Evolutionary conservation across 1,140 invertebrate species (phyloP).

Genomic region (Atopsyche davidsoni): DNA sequence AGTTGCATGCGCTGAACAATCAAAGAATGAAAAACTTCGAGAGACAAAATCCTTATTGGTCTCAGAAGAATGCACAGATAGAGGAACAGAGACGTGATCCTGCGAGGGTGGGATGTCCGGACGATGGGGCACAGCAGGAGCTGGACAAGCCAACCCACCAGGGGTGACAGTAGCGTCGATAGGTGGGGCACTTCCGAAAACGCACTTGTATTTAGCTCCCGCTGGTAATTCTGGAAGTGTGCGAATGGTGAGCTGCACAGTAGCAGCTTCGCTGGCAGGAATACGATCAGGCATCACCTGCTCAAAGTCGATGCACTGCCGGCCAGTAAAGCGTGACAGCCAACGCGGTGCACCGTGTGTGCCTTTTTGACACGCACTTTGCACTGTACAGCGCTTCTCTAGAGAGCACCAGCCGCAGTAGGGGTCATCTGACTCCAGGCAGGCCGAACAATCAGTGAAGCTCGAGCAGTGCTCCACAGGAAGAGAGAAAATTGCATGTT

Average conservation of each 20-base stretch:
- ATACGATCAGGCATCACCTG: constrained; percentile 85
- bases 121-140: constrained; percentile 69
- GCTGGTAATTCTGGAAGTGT: constrained; percentile 82
- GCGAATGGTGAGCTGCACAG: constrained; percentile 81
- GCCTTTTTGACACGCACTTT: constrained; percentile 83
- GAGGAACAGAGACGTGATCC: constrained; percentile 85
- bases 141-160: constrained; percentile 77
- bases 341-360: constrained; percentile 83
- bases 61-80: constrained; percentile 89
- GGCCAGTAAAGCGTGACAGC: constrained; percentile 84
- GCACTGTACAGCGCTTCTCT: constrained; percentile 86
- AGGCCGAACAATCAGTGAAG: constrained; percentile 83
- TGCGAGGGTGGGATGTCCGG: constrained; percentile 71
- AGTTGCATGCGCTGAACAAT: constrained; percentile 82
- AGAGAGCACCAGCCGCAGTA: constrained; percentile 98
- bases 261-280: constrained; percentile 76
- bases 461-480: constrained; percentile 87
- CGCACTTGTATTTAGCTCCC: constrained; percentile 90
- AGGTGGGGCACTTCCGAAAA: constrained; percentile 79
- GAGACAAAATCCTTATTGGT: constrained; percentile 95
- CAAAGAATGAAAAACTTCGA: constrained; percentile 88
- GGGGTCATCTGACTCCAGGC: constrained; percentile 88
- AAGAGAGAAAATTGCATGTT: constrained; percentile 74
- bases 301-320: constrained; percentile 95
- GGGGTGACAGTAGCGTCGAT: constrained; percentile 78